phyloP scores from a whole-genome alignment of 1,140 invertebrate genomes.

The Diuraphis noxia region DNA sequence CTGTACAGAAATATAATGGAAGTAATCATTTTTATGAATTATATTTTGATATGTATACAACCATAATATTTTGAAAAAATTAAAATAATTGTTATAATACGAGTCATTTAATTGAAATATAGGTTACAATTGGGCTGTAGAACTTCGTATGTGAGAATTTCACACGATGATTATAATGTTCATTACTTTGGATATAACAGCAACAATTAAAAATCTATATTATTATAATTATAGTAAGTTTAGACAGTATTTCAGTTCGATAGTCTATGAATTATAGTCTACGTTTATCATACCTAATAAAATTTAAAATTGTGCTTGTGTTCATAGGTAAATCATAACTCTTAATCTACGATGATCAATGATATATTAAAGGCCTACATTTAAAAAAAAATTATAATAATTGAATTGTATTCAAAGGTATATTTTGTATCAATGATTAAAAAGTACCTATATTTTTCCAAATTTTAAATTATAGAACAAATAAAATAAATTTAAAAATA shows the following conservation, averaged over 20 bases:
- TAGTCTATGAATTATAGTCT: neutral
- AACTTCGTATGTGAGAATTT: neutral
- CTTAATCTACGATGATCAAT: neutral
- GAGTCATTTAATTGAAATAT: neutral
- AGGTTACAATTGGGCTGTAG: neutral
- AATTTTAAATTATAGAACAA: neutral
- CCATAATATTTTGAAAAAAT: neutral
- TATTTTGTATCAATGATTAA: neutral
- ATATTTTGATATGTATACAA: neutral
- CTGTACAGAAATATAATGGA: neutral
- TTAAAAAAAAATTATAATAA: neutral
- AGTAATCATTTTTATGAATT: constrained; percentile 2
- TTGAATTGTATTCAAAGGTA: neutral
- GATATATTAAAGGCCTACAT: neutral
- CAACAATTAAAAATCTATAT: neutral
- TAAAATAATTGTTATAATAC: neutral
- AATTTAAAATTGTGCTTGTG: neutral
- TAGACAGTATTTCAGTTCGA: neutral
- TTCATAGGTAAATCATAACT: neutral
- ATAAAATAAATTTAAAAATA: neutral
- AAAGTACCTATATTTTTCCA: neutral
- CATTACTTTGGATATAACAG: neutral
- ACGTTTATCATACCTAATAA: neutral
- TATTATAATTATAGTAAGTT: neutral
- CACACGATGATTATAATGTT: neutral